phyloP scores from a whole-genome alignment of 1,140 invertebrate genomes.

The Heliconius melpomene region DNA sequence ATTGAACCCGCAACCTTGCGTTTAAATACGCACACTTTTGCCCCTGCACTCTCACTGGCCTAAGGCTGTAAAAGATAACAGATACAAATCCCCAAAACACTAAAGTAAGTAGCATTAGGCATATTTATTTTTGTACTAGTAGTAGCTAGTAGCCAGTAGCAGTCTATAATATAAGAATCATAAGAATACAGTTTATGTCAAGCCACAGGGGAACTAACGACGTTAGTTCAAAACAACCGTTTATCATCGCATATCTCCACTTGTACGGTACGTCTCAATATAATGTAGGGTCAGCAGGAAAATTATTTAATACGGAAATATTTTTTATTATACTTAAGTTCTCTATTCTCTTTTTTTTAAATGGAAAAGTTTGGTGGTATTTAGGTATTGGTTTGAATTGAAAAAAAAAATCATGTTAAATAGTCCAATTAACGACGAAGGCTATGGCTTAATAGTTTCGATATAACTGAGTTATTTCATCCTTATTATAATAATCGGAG shows the following conservation, averaged over 20 bases:
- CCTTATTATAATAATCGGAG: too few species aligned
- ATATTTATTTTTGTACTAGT: background rate
- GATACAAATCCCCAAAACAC: background rate
- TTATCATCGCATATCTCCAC: conserved; percentile 63
- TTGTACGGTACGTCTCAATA: conserved; percentile 52
- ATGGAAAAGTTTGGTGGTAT: too few species aligned
- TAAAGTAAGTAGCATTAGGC: background rate
- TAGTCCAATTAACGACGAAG: too few species aligned
- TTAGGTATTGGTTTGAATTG: too few species aligned
- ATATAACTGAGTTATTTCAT: too few species aligned
- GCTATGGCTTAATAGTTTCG: too few species aligned
- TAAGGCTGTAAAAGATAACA: background rate
- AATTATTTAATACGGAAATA: background rate
- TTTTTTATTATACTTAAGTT: background rate
- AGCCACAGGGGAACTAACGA: conserved; percentile 57
- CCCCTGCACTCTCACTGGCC: too few species aligned
- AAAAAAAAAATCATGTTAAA: too few species aligned
- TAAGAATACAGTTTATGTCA: conserved; percentile 29
- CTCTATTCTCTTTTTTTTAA: background rate
- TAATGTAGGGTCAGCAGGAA: conserved; percentile 58
- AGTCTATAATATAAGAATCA: background rate
- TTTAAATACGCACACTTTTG: too few species aligned
- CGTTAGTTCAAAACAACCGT: conserved; percentile 67
- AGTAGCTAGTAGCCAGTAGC: background rate
- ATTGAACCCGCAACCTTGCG: too few species aligned